Evolutionary conservation across 2,797 vertebrate species (phyloP).

Genomic region (Vultur gryphus): DNA sequence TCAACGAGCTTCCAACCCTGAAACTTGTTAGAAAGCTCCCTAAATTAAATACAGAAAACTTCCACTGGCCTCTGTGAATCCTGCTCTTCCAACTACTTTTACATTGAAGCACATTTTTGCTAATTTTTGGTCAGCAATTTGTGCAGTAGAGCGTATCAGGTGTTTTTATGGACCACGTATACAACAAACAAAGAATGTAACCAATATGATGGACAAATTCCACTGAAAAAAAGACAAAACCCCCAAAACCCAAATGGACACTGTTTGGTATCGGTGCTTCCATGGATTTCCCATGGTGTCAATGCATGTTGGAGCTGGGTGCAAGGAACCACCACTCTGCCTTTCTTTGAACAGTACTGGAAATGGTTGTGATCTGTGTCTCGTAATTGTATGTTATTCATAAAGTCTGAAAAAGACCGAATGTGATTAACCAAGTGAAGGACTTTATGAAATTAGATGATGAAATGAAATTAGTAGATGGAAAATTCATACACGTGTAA

Average conservation of each 20-base stretch:
- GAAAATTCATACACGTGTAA: not conserved
- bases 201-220: not conserved
- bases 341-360: not conserved
- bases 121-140: not conserved
- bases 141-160: not conserved
- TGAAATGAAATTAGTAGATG: not conserved
- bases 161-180: not conserved
- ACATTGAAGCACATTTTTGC: not conserved
- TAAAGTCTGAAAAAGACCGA: not conserved
- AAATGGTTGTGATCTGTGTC: not conserved
- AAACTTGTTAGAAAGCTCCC: not conserved
- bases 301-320: not conserved
- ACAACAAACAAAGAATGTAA: not conserved
- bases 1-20: not conserved
- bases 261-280: not conserved
- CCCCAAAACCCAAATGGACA: rapidly evolving
- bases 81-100: not conserved
- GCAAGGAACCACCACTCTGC: not conserved
- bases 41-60: not conserved
- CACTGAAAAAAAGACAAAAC: not conserved
- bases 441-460: not conserved
- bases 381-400: not conserved
- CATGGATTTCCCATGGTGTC: not conserved
- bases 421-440: not conserved
- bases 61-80: not conserved